Conservation (phyloP, 2,888 invertebrate species). For the Drosophila differens region DNA sequence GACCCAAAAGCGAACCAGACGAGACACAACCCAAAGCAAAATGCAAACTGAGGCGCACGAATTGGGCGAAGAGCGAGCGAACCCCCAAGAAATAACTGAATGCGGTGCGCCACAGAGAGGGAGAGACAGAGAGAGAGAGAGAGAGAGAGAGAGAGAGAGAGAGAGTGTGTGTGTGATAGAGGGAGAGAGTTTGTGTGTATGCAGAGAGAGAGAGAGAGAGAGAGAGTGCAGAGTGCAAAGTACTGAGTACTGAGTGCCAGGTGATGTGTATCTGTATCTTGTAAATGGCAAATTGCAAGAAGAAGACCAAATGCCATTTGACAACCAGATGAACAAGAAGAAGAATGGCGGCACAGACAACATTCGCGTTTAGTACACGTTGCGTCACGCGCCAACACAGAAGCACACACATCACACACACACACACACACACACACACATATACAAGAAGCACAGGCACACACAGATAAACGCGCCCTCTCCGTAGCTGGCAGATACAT, state of each 20-base stretch:
- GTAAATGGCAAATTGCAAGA: constrained; percentile 64
- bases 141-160: constrained; percentile 22
- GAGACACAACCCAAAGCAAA: constrained; percentile 84
- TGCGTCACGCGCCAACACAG: constrained; percentile 69
- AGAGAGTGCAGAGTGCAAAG: constrained; percentile 17
- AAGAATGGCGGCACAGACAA: constrained; percentile 40
- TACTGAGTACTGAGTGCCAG: constrained; percentile 19
- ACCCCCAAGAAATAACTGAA: constrained; percentile 57
- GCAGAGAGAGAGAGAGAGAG: background rate
- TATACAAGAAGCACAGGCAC: constrained; percentile 7
- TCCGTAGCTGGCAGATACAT: constrained; percentile 56
- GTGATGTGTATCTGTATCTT: constrained; percentile 61
- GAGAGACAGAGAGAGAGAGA: constrained; percentile 21
- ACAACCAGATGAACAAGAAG: constrained; percentile 34
- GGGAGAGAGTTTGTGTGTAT: background rate
- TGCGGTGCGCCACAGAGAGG: constrained; percentile 10
- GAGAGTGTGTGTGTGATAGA: constrained; percentile 14
- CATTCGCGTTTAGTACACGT: constrained; percentile 57
- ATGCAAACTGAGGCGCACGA: constrained; percentile 78
- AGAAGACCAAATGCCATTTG: constrained; percentile 51
- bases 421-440: background rate
- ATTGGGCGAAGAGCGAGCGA: constrained; percentile 73
- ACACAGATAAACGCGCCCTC: constrained; percentile 33
- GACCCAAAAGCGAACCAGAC: constrained; percentile 80
- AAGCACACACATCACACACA: constrained; percentile 8